Evolutionary conservation across 2,888 invertebrate genomes (phyloP).

Genomic region (Anagyrus pseudococci): DNA sequence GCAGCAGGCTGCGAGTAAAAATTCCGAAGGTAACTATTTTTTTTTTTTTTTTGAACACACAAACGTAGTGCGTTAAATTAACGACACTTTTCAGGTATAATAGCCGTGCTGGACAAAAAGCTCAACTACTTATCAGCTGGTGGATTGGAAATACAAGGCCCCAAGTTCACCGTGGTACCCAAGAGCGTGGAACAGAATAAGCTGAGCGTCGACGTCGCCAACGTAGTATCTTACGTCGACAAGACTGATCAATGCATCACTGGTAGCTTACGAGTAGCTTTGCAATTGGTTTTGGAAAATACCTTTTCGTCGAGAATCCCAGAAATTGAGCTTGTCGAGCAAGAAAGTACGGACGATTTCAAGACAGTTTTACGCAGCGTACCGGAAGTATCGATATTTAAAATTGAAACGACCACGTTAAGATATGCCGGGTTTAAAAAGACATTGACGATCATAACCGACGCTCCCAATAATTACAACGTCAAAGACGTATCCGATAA

Average conservation of each 20-base stretch:
- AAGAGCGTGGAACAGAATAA: constrained; percentile 14
- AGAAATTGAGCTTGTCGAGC: constrained; percentile 18
- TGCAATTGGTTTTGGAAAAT: constrained; percentile 33
- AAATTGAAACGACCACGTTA: neutral
- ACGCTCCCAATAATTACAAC: constrained; percentile 7
- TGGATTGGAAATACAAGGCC: constrained; percentile 67
- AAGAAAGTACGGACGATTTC: neutral
- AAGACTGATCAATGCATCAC: constrained; percentile 7
- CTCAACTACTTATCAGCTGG: constrained; percentile 62
- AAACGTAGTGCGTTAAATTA: neutral
- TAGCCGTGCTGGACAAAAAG: constrained; percentile 45
- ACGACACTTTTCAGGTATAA: constrained; percentile 23
- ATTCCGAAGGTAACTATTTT: constrained; percentile 7
- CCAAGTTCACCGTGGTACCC: constrained; percentile 57
- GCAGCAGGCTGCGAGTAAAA: no score
- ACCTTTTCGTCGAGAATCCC: constrained; percentile 21
- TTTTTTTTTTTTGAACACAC: no score
- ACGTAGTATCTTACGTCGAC: constrained; percentile 12
- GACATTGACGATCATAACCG: constrained; percentile 17
- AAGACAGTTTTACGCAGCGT: constrained; percentile 2
- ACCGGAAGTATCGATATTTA: constrained; percentile 25
- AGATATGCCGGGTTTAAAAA: constrained; percentile 23
- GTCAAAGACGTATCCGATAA: constrained; percentile 7
- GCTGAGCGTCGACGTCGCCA: constrained; percentile 5
- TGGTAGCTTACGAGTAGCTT: constrained; percentile 14